Evolutionary conservation across 53 echinoderm and acorn worm species (phyloP).

Genomic region (Apostichopus leukothele): DNA sequence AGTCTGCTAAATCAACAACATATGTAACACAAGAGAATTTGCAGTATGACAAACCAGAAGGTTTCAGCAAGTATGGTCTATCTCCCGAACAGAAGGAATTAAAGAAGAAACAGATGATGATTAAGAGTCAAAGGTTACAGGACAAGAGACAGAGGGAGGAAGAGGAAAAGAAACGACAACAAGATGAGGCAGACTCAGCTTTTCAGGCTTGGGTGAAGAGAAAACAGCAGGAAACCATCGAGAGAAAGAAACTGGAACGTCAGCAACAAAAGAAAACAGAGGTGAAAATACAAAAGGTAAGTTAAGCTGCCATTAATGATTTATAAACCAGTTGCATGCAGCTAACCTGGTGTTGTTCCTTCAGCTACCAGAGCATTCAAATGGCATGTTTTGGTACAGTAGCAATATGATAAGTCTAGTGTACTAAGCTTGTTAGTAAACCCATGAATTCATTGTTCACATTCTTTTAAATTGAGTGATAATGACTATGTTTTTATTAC

Average conservation of each 20-base stretch:
- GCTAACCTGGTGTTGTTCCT: too few relatives aligned
- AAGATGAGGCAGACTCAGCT: slow-evolving; percentile 71
- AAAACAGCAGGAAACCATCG: slow-evolving; percentile 63
- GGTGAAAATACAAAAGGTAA: neutral
- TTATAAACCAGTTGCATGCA: too few relatives aligned
- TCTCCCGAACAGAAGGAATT: slow-evolving; percentile 85
- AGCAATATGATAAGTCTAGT: too few relatives aligned
- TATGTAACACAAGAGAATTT: slow-evolving; percentile 10
- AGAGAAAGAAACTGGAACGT: slow-evolving; percentile 62
- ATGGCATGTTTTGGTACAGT: too few relatives aligned
- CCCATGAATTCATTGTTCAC: too few relatives aligned
- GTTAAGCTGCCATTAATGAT: neutral
- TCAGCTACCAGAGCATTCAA: too few relatives aligned
- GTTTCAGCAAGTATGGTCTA: slow-evolving; percentile 78
- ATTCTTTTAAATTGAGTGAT: too few relatives aligned
- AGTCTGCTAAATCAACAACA: slow-evolving; percentile 67
- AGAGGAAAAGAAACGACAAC: slow-evolving; percentile 67
- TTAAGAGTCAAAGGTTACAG: slow-evolving; percentile 57
- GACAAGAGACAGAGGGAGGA: slow-evolving; percentile 74
- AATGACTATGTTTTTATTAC: too few relatives aligned
- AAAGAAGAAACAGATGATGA: slow-evolving; percentile 63
- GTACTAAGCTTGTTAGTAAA: too few relatives aligned
- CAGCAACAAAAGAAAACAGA: slow-evolving; percentile 52
- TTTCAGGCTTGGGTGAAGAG: slow-evolving; percentile 89
- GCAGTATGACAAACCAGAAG: slow-evolving; percentile 54